Conservation (phyloP, 2,797 vertebrate genomes). For the Podargus strigoides region DNA sequence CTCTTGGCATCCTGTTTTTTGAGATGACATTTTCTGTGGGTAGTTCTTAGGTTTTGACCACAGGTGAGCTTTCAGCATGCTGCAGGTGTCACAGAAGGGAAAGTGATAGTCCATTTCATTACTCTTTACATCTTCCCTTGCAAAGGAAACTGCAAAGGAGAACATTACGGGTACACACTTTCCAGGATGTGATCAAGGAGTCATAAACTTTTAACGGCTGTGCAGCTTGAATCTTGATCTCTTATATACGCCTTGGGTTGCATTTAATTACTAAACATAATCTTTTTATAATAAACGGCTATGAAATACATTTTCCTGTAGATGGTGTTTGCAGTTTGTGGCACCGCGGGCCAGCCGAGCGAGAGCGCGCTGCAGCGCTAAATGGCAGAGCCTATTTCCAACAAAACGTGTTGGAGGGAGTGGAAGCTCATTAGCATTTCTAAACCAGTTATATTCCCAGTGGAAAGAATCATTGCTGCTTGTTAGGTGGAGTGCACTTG, state of each 20-base stretch:
- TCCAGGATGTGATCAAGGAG: neutral
- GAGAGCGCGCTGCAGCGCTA: rapidly evolving
- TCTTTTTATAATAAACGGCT: neutral
- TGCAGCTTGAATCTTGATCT: neutral
- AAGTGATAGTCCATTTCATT: neutral
- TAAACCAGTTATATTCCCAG: neutral
- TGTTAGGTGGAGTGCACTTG: neutral
- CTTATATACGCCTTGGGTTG: neutral
- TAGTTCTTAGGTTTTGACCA: neutral
- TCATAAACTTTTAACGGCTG: neutral
- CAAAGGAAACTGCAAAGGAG: neutral
- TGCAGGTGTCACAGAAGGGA: neutral
- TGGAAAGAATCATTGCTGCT: neutral
- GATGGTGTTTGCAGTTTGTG: neutral
- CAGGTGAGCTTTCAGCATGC: neutral
- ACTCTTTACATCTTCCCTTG: neutral
- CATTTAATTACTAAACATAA: neutral
- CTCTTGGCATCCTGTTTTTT: neutral
- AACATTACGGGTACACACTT: neutral
- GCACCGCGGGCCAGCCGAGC: neutral
- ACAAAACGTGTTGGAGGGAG: neutral
- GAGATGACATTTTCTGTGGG: neutral
- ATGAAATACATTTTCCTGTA: neutral
- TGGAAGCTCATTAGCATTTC: neutral
- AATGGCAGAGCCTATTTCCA: neutral